Percentiles rank a stretch among this genome's conserved stretches.
These are phyloP conservation scores for Leptinotarsa peninsularis DNA, from an alignment of 2,888 invertebrate species.

Conservation along the genomic window DNA sequence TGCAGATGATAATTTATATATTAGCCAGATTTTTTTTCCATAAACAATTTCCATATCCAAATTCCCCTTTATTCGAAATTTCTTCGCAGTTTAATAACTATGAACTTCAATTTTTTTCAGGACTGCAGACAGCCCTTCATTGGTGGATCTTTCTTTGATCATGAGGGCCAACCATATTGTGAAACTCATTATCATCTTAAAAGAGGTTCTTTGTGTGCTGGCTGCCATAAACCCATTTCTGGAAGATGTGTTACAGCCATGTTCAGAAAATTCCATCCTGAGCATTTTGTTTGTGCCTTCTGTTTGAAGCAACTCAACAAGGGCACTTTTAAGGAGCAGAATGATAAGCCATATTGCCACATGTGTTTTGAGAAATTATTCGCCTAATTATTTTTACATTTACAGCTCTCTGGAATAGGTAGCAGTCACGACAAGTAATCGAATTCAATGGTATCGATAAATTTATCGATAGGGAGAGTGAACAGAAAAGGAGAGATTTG, in stretches of 20 bases:
- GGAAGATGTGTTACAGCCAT: constrained; percentile 99
- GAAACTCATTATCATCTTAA: constrained; percentile 99
- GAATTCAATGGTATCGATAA: neutral
- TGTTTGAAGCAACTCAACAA: constrained; percentile 98
- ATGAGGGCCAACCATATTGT: constrained; percentile 97
- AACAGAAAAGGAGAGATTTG: neutral
- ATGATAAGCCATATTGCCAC: constrained; percentile 99
- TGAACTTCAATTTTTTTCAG: constrained; percentile 70
- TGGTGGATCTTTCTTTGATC: constrained; percentile 98
- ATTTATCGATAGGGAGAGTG: neutral
- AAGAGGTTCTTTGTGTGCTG: constrained; percentile 96
- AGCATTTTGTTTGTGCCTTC: constrained; percentile 99
- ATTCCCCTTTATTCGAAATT: no score
- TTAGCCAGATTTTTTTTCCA: no score
- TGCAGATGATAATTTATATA: no score
- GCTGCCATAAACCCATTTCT: constrained; percentile 97
- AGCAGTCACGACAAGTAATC: neutral
- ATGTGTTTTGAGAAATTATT: constrained; percentile 97
- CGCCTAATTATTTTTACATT: constrained; percentile 69
- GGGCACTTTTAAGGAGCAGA: constrained; percentile 99
- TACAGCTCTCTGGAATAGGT: neutral
- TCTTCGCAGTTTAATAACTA: neutral
- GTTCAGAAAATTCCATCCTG: constrained; percentile 99
- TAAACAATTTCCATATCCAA: no score
- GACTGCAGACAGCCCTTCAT: constrained; percentile 97